Percentiles rank a stretch among this genome's conserved stretches.
Evolutionary conservation across 2,888 invertebrate genomes (phyloP).

Genomic region (Chalcosyrphus nemorum): DNA sequence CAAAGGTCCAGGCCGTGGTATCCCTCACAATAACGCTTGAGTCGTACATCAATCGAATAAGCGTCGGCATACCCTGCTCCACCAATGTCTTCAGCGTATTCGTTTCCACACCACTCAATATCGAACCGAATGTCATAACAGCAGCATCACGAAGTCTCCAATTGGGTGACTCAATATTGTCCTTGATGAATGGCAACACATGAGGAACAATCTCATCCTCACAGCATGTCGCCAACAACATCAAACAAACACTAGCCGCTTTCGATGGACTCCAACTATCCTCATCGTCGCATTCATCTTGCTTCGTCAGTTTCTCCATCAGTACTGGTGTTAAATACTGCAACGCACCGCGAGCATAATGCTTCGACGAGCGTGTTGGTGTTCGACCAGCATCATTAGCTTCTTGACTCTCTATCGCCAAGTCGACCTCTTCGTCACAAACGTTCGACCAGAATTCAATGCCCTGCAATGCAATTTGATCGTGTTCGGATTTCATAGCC

Average conservation of each 20-base stretch:
- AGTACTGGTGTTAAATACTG: constrained; percentile 97
- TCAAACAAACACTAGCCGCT: constrained; percentile 99
- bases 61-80: constrained; percentile 97
- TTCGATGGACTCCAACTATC: constrained; percentile 99
- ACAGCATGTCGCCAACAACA: constrained; percentile 98
- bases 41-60: constrained; percentile 98
- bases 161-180: constrained; percentile 95
- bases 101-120: constrained; percentile 95
- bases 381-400: constrained; percentile 96
- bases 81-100: constrained; percentile 95
- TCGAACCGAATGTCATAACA: constrained; percentile 98
- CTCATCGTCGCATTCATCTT: constrained; percentile 98
- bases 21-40: constrained; percentile 96
- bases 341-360: constrained; percentile 99
- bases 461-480: constrained; percentile 98
- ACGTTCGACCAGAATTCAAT: constrained; percentile 99
- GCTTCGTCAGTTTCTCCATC: constrained; percentile 96
- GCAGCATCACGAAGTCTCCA: constrained; percentile 98
- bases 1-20: constrained; percentile 99
- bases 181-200: constrained; percentile 97
- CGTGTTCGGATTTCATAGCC: constrained; percentile 98
- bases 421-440: constrained; percentile 99
- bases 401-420: constrained; percentile 96
- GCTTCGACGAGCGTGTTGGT: constrained; percentile 95
- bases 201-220: constrained; percentile 98